phyloP scores from a whole-genome alignment of 64 coral and sea anemone genomes.

The Actinia tenebrosa region DNA sequence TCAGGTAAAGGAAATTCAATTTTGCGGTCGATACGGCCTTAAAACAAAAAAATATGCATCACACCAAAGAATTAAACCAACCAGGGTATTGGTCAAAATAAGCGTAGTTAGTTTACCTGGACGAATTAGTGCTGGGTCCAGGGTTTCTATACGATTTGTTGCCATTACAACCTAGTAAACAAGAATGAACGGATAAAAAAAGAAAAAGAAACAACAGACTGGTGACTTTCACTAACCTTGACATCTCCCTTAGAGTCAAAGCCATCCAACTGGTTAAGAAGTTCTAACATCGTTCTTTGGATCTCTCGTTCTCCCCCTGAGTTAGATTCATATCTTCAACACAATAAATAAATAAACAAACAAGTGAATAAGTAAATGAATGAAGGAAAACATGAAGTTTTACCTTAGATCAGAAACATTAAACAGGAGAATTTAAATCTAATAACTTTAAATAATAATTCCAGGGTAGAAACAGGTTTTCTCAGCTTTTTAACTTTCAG shows the following conservation, averaged over 20 bases:
- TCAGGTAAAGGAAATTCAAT: conserved; percentile 97
- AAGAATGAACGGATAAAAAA: background rate
- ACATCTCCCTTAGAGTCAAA: conserved; percentile 98
- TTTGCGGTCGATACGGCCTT: conserved; percentile 96
- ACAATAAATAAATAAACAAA: background rate
- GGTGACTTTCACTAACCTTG: conserved; percentile 27
- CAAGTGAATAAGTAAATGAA: background rate
- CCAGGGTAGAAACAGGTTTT: no score
- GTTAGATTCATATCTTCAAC: conserved; percentile 83
- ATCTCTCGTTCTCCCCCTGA: conserved; percentile 95
- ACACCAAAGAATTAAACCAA: background rate
- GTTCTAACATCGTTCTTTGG: conserved; percentile 93
- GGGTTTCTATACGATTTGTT: conserved; percentile 91
- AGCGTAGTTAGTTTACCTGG: conserved; percentile 39
- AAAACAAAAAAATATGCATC: background rate
- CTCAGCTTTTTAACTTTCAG: no score
- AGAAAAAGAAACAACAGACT: background rate
- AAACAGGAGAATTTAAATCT: no score
- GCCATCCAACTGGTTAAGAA: conserved; percentile 92
- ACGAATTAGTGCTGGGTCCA: conserved; percentile 89
- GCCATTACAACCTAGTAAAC: conserved; percentile 81
- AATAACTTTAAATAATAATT: no score
- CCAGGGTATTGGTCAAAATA: background rate
- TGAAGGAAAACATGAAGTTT: no score
- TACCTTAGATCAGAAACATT: no score